Base-by-base conservation (phyloP, 2,113 vertebrate species). In the Apus apus region DNA sequence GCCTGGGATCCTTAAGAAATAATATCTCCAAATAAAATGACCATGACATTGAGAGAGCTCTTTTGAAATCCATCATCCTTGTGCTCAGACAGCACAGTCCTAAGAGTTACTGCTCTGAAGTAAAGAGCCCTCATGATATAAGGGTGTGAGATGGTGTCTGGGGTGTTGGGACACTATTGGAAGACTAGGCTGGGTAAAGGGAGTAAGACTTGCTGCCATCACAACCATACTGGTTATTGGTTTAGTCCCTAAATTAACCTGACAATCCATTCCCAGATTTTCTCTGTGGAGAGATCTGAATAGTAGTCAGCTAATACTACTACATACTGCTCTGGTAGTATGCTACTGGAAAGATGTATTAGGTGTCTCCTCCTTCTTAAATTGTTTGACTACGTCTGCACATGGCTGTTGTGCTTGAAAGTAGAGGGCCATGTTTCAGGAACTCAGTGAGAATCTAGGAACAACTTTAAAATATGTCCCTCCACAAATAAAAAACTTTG, bases 181-280 rank as follows among this genome's bases (percentile, higher is more conserved):
- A 75, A 90, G 27, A 25, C 13, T 19, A 27, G 25, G 6, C 6
- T 57, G 51, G 9, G n/a, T 29, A n/a, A 62, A 78, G 6, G 56
- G 19, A 62, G 2, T 20, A 22, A 60, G 40, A 26, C 8, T 43
- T 15, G 29, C 21, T 73, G 54, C 54, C 45, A 48, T 36, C 45
- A 12, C 3, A 64, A 16, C 27, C 22, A 8, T 8, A 17, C 6
- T 20, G 18, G 2, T 0, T n/a, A 19, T 21, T 65, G 29, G 13
- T 26, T 82, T 71, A 27, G 36, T 5, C 26, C 19, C 16, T 65
- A 34, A 76, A 38, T 26, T 57, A 30, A 32, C 32, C 15, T 67
- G 7, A 36, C 27, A 61, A 27, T 36, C 30, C 25, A 15, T 27
- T 50, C 29, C 27, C 34, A 80, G 27, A 65, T 53, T 53, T 84